phyloP scores from a whole-genome alignment of 2,888 invertebrate species.

The Atherix ibis region DNA sequence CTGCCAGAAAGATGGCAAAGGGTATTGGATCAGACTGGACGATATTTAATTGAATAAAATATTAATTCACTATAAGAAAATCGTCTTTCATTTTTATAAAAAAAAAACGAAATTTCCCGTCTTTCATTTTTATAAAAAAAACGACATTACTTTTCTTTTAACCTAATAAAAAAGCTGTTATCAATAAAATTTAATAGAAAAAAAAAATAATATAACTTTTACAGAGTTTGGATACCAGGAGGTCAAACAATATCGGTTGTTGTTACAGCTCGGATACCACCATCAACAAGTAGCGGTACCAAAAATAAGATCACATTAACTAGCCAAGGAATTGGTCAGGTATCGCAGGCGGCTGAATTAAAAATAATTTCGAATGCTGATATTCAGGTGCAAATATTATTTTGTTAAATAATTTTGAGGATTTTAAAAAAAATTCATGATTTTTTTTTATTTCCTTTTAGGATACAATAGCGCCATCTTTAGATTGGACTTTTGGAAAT shows the following conservation, averaged over 20 bases:
- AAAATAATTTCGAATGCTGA: constrained; percentile 21
- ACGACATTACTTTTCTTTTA: too few species aligned
- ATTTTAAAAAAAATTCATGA: not conserved
- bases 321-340: constrained; percentile 31
- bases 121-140: too few species aligned
- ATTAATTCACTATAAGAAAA: too few species aligned
- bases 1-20: too few species aligned
- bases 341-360: constrained; percentile 30
- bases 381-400: not conserved
- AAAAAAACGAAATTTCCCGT: too few species aligned
- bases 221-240: constrained; percentile 10
- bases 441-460: too few species aligned
- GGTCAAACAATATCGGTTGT: constrained; percentile 40
- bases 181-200: too few species aligned
- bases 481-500: constrained; percentile 47
- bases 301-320: constrained; percentile 48
- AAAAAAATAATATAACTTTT: not conserved
- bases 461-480: constrained; percentile 41
- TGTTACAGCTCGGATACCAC: constrained; percentile 35
- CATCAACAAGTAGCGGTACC: constrained; percentile 36
- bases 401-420: not conserved
- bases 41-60: too few species aligned
- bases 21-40: too few species aligned
- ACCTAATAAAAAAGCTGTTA: too few species aligned
- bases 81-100: too few species aligned